These are phyloP conservation scores for Vanacampus margaritifer DNA, from an alignment of 2,113 vertebrate genomes.

Conservation along the genomic window DNA sequence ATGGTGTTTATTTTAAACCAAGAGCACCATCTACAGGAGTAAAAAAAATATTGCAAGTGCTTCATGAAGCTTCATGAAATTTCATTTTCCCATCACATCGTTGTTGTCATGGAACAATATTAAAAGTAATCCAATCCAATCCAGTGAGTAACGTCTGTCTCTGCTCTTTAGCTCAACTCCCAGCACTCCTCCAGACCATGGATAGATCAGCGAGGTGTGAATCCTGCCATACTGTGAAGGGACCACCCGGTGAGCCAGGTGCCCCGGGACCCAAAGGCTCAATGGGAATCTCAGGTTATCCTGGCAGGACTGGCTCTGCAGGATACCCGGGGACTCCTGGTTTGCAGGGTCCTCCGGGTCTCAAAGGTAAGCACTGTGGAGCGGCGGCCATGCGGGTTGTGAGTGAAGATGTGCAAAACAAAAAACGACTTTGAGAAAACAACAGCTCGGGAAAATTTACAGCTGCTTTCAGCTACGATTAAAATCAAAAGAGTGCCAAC, in stretches of 20 bases:
- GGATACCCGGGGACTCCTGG: constrained; percentile 75
- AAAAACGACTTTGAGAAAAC: constrained; percentile 26
- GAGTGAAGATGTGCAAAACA: constrained; percentile 25
- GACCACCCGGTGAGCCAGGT: constrained; percentile 68
- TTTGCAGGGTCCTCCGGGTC: constrained; percentile 62
- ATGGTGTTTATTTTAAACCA: too few relatives aligned
- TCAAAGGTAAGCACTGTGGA: constrained; percentile 68
- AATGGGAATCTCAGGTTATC: constrained; percentile 67
- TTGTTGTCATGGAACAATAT: too few relatives aligned
- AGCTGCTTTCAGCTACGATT: constrained; percentile 42
- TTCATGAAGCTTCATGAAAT: too few relatives aligned
- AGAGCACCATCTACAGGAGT: too few relatives aligned
- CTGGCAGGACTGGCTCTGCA: constrained; percentile 63
- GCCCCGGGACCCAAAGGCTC: constrained; percentile 69
- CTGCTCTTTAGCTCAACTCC: constrained; percentile 65
- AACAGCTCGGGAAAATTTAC: constrained; percentile 29
- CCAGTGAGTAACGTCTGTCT: constrained; percentile 1
- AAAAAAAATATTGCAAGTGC: too few relatives aligned
- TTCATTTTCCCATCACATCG: too few relatives aligned
- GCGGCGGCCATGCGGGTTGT: too few relatives aligned
- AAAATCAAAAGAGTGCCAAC: constrained; percentile 49
- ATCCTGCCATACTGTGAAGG: constrained; percentile 64
- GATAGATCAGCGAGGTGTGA: constrained; percentile 50
- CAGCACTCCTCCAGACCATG: constrained; percentile 68
- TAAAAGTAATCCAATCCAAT: too few relatives aligned